Evolutionary conservation across 2,797 vertebrate genomes (phyloP), one percentile per base, ranked within the genome.

Genomic region (Carapus acus): DNA sequence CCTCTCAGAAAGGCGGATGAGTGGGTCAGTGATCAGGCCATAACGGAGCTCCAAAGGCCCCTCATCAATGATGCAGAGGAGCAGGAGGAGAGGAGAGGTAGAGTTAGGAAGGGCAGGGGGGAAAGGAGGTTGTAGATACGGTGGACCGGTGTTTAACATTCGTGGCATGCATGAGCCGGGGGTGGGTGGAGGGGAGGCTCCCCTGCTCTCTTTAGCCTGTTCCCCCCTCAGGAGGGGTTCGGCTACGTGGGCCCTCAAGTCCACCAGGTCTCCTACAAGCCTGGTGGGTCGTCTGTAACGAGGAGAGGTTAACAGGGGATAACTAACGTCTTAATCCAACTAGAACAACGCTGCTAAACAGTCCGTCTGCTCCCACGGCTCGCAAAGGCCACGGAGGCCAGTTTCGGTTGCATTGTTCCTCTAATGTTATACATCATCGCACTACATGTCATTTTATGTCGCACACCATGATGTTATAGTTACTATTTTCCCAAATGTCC

Each of bases 291-390:
- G 48, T 46, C 46, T 73, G 55, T 54, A 62, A 46, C 21, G 43
- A 73, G 67, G 57, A 73, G 68, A 79, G 67, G 78, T 83, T 84
- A 83, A 82, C 78, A 33, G 74, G 62, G 67, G 74, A 80, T 82
- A 33, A 59, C 74, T 82, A 75, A 83, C 65, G 61, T 79, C 78
- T 83, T 86, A 87, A 89, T 87, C 84, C 86, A 88, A 86, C 79
- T 71, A 83, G 74, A 83, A 86, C 83, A 86, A 73, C 80, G 41
- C 8, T 43, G 58, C 57, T 74, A 62, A 67, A 76, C 51, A 59
- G 73, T 78, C 69, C 16, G 7, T 18, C 18, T 11, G 39, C 49
- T 65, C 54, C 58, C 47, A 59, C 49, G 33, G 36, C 23, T 43
- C 49, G 66, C 64, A 61, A 60, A 71, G 44, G n/a, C n/a, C n/a